Conservation (phyloP, 2,113 vertebrate species). For the Lophochroa leadbeateri region DNA sequence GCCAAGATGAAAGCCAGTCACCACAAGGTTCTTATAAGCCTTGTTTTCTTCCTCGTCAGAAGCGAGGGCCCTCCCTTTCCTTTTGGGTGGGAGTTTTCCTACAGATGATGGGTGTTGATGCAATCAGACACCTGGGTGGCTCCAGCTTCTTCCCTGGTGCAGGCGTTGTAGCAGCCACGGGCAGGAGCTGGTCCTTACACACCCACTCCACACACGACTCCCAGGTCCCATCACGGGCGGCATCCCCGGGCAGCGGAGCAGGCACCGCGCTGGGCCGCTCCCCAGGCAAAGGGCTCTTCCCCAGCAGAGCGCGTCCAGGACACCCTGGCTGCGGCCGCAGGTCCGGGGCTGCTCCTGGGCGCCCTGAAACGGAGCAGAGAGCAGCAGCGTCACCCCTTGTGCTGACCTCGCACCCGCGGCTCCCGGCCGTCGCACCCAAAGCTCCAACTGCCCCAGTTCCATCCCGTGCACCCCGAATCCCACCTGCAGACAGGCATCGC, state of each 20-base stretch:
- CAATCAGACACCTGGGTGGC: background rate
- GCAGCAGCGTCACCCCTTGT: background rate
- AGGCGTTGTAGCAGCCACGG: background rate
- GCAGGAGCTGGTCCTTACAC: background rate
- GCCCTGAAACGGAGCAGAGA: constrained; percentile 4
- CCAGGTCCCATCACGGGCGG: fast-evolving
- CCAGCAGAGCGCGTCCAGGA: fast-evolving
- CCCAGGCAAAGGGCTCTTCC: background rate
- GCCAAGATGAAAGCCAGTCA: background rate
- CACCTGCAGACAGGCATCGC: fast-evolving
- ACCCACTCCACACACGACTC: fast-evolving
- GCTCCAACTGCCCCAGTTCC: background rate
- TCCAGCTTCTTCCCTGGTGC: fast-evolving
- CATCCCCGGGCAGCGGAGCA: fast-evolving
- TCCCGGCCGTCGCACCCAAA: background rate
- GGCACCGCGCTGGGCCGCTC: fast-evolving
- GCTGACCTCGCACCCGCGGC: background rate
- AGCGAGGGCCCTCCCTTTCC: background rate
- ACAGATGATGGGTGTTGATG: background rate
- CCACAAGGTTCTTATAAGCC: background rate
- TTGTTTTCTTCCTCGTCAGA: background rate
- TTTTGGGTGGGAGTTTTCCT: background rate
- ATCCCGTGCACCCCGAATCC: background rate
- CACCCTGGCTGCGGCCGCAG: background rate
- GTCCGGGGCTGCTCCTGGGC: background rate